These are phyloP conservation scores for Adelges cooleyi DNA, from an alignment of 1,140 invertebrate species.

Conservation along the genomic window DNA sequence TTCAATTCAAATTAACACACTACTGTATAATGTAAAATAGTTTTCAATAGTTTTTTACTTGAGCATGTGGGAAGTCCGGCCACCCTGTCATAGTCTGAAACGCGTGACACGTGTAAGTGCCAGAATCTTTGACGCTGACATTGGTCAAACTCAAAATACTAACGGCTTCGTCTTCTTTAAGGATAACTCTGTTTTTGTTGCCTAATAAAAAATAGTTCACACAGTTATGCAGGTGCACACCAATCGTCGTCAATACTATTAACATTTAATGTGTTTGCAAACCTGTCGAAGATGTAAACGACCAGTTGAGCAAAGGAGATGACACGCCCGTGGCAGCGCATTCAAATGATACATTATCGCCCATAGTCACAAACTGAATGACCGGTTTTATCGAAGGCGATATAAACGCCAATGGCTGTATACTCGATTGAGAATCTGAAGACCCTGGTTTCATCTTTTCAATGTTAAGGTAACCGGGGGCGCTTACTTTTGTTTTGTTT, in stretches of 20 bases:
- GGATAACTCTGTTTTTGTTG: not conserved
- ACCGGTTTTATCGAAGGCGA: not conserved
- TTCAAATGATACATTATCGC: slow-evolving; percentile 19
- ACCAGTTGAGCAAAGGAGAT: slow-evolving; percentile 30
- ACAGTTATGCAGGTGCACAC: too few relatives aligned
- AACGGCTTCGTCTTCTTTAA: not conserved
- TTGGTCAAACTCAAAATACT: not conserved
- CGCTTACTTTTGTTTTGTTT: not conserved
- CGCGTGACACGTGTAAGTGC: slow-evolving; percentile 31
- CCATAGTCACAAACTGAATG: slow-evolving; percentile 1
- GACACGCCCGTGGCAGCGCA: slow-evolving; percentile 31
- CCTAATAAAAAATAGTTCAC: not conserved
- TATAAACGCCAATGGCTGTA: not conserved
- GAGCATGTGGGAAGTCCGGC: not conserved
- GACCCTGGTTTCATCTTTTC: not conserved
- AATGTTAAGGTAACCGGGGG: not conserved
- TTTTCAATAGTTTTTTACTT: too few relatives aligned
- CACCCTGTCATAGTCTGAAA: slow-evolving; percentile 25
- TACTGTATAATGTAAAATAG: too few relatives aligned
- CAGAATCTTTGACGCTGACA: slow-evolving; percentile 27
- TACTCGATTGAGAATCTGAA: not conserved
- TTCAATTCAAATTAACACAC: too few relatives aligned
- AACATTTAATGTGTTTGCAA: not conserved
- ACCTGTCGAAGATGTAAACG: slow-evolving; percentile 27
- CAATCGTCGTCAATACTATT: too few relatives aligned